Conservation (phyloP, 2,113 vertebrate species). For the Myotis davidii region DNA sequence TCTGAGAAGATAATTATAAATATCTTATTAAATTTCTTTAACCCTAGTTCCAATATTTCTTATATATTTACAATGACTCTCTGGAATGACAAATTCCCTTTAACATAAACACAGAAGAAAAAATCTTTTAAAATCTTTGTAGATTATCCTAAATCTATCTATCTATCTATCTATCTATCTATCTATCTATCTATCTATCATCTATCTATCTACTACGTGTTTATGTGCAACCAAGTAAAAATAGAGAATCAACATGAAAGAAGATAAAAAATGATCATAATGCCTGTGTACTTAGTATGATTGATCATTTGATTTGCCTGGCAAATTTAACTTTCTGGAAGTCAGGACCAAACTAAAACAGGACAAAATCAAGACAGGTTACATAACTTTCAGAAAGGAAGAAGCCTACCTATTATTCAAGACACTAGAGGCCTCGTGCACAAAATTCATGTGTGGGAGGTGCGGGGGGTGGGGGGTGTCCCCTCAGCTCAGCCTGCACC, state of each 20-base stretch:
- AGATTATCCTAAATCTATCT: background rate
- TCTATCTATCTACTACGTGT: background rate
- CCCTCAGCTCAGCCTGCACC: too few species aligned
- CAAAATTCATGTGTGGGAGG: too few species aligned
- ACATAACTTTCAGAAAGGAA: background rate
- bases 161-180: background rate
- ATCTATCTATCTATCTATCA: background rate
- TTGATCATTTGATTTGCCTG: constrained; percentile 5
- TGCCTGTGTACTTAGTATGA: background rate
- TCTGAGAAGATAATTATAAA: constrained; percentile 27
- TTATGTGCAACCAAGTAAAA: background rate
- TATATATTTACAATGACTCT: background rate
- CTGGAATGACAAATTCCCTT: background rate
- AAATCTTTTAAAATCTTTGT: background rate
- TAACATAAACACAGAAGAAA: background rate
- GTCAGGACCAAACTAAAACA: background rate
- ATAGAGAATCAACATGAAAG: background rate
- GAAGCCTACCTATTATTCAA: background rate
- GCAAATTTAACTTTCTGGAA: background rate
- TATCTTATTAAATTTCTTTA: constrained; percentile 30
- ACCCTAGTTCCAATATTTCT: background rate
- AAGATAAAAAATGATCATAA: background rate
- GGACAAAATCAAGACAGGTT: background rate
- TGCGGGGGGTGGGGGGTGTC: too few species aligned
- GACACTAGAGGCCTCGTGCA: background rate